A percentile compares a stretch with the other conserved stretches of the same genome.
Conservation (phyloP, 1,140 invertebrate species). For the Lucilia cuprina region DNA sequence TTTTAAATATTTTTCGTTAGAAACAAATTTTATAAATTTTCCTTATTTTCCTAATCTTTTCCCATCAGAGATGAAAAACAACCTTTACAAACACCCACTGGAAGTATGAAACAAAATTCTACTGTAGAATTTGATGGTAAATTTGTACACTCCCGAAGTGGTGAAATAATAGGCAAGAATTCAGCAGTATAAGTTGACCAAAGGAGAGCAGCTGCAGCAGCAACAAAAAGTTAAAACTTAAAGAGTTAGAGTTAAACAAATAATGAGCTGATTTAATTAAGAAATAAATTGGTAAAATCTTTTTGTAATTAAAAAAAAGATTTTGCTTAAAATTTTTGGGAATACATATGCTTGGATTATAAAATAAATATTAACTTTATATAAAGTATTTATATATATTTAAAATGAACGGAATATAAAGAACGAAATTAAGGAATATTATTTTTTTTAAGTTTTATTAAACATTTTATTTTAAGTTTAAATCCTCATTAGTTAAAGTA, state of each 20-base stretch:
- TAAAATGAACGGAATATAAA: not conserved
- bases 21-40: not conserved
- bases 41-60: not conserved
- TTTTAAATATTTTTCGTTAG: too few relatives aligned
- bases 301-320: not conserved
- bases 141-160: slow-evolving; percentile 78
- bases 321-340: not conserved
- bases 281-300: not conserved
- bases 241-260: not conserved
- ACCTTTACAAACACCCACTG: slow-evolving; percentile 73
- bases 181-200: slow-evolving; percentile 76
- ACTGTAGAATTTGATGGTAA: slow-evolving; percentile 82
- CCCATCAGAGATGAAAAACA: slow-evolving; percentile 79
- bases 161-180: slow-evolving; percentile 82
- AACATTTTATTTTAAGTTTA: not conserved
- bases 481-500: not conserved
- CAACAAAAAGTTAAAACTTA: not conserved
- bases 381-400: not conserved
- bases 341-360: not conserved
- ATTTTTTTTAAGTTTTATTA: not conserved
- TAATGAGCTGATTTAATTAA: too few relatives aligned
- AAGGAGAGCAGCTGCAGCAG: slow-evolving; percentile 41
- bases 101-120: slow-evolving; percentile 75
- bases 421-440: not conserved
- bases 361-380: not conserved